These are phyloP conservation scores for Labia minor DNA, from an alignment of 2,888 invertebrate genomes.

Conservation along the genomic window DNA sequence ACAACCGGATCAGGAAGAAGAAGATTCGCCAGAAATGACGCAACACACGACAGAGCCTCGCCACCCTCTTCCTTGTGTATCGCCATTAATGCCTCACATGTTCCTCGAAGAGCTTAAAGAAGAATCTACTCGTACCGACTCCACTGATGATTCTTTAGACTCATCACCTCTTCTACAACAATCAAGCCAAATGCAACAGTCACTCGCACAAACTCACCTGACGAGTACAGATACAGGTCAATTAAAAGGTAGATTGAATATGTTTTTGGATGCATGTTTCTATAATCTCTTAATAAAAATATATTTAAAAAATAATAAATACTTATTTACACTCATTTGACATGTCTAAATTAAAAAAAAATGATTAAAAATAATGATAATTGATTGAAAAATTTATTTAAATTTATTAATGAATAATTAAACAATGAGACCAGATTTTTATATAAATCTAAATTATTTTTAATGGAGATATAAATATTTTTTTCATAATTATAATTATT, in stretches of 20 bases:
- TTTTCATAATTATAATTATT: too few relatives aligned
- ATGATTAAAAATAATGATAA: too few relatives aligned
- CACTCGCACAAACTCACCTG: neutral
- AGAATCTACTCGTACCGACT: constrained; percentile 23
- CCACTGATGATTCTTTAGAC: constrained; percentile 21
- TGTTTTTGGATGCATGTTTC: neutral
- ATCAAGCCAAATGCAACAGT: constrained; percentile 2
- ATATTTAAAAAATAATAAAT: too few relatives aligned
- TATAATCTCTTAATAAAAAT: too few relatives aligned
- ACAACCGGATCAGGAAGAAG: constrained; percentile 21
- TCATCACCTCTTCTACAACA: constrained; percentile 20
- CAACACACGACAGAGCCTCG: constrained; percentile 20
- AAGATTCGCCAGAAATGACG: constrained; percentile 21
- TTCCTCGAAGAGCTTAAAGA: constrained; percentile 18
- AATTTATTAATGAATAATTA: too few relatives aligned
- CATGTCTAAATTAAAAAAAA: too few relatives aligned
- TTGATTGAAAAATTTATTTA: too few relatives aligned
- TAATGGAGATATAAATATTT: too few relatives aligned
- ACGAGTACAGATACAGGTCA: constrained; percentile 23
- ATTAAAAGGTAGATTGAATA: constrained; percentile 23
- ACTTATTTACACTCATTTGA: too few relatives aligned
- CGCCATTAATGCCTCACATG: neutral
- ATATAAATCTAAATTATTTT: too few relatives aligned
- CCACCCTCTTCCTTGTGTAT: constrained; percentile 18
- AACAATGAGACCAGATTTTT: too few relatives aligned